Base-by-base conservation (phyloP, 35 echinoderm and acorn worm genomes). In the Chiridota heheva region DNA sequence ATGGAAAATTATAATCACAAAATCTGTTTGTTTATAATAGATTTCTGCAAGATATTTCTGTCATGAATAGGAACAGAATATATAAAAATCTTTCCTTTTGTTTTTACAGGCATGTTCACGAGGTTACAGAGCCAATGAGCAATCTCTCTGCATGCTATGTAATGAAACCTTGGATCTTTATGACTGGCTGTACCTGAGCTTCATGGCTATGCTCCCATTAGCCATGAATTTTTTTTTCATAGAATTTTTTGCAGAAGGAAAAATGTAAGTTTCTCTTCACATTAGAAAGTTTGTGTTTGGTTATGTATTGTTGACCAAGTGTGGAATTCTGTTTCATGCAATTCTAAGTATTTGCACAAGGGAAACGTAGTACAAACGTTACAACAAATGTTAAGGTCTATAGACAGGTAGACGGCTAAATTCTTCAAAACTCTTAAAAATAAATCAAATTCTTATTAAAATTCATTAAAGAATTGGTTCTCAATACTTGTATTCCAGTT, bases 181-280 rank as follows among this genome's bases (percentile, higher is more conserved):
- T 83, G 95, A 91, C 42, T 98, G 95, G 89, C 74, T 98, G 12
- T 98, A 88, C 62, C 81, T 98, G 31, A 89, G 89, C 0, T 98
- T 91, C 77, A 98, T 98, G 95, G 69, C 77, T 4, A 49, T 88
- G 2, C 17, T 98, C 1, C 82, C 95, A 22, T 85, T 98, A 18
- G 73, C 82, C 12, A 47, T 98, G 0, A 86, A 98, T 60, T 84
- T 91, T 38, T 98, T 98, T 72, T 98, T 98, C 84, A 98, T 87
- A 66, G 95, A 98, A 42, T 88, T 78, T 73, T 98, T 98, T 69
- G 86, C 89, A 3, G 88, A 98, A 48, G 81, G 66, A 58, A 67
- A 72, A 44, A 84, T 77, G 93, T 95, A 69, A 63, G 89, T 80
- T 55, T 32, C 27, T 30, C 58, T 6, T 7, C 58, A 31, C 28